A percentile compares a stretch with the other conserved stretches of the same genome.
phyloP scores from a whole-genome alignment of 2,797 vertebrate species.

The Neoniphon sammara region DNA sequence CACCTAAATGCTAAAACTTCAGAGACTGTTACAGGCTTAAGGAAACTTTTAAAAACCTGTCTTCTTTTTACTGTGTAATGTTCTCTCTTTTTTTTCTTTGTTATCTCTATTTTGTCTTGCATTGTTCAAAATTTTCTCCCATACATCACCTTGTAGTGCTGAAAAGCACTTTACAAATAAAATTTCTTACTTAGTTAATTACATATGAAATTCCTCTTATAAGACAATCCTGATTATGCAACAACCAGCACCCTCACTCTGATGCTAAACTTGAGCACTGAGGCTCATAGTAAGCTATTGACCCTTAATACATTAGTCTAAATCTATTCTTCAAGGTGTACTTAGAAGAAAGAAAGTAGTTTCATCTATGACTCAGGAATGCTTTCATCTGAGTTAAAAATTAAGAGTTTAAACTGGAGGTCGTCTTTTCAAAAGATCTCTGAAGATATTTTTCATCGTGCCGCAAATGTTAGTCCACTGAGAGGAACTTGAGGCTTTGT shows the following conservation, averaged over 20 bases:
- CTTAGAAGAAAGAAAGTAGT: conserved; percentile 19
- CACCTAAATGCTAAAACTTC: no score
- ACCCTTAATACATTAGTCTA: conserved; percentile 3
- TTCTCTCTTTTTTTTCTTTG: no score
- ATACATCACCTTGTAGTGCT: no score
- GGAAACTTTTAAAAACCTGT: no score
- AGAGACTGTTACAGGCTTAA: no score
- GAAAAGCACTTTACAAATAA: no score
- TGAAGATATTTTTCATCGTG: conserved; percentile 47
- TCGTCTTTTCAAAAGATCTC: conserved; percentile 46
- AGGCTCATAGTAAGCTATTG: conserved; percentile 6
- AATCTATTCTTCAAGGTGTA: conserved; percentile 20
- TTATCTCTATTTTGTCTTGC: no score
- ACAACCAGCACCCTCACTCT: conserved; percentile 11
- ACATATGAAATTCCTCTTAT: conserved; percentile 29
- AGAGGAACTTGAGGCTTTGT: conserved; percentile 55
- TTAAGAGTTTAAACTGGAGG: no score
- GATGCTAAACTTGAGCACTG: conserved; percentile 31
- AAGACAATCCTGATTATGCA: conserved; percentile 19
- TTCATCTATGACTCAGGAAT: conserved; percentile 31
- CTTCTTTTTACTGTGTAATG: no score
- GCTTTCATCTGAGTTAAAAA: no score
- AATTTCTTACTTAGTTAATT: neutral
- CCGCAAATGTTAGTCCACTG: conserved; percentile 41
- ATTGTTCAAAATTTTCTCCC: no score